phyloP scores from a whole-genome alignment of 1,140 invertebrate species.

The Zaprionus ghesquierei region DNA sequence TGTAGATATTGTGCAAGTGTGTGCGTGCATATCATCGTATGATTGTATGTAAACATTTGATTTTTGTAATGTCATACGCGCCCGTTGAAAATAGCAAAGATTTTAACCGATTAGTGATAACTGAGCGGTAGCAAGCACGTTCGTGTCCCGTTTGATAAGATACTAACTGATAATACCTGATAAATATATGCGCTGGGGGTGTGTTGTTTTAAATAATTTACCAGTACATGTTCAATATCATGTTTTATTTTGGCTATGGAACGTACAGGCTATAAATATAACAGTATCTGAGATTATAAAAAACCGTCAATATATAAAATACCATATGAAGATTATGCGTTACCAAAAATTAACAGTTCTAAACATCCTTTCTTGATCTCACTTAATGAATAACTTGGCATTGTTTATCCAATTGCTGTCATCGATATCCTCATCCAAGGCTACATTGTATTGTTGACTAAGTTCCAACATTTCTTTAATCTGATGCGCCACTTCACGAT shows the following conservation, averaged over 20 bases:
- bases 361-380: background rate
- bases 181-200: background rate
- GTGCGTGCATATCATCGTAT: background rate
- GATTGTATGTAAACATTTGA: background rate
- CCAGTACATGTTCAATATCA: background rate
- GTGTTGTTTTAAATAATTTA: background rate
- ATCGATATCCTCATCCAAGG: conserved; percentile 61
- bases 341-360: background rate
- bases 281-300: too few species aligned
- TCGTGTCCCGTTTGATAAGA: background rate
- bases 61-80: background rate
- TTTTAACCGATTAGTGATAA: background rate
- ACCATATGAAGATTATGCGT: too few species aligned
- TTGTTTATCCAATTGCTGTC: conserved; percentile 1
- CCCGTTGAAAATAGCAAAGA: too few species aligned
- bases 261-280: background rate
- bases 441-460: conserved; percentile 34
- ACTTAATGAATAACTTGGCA: background rate
- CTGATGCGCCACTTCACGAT: conserved; percentile 67
- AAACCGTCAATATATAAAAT: too few species aligned
- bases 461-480: conserved; percentile 67
- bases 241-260: background rate
- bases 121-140: background rate
- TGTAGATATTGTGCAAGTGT: background rate
- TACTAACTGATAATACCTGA: background rate